A percentile compares a stretch with the other conserved stretches of the same genome.
These are phyloP conservation scores for Acanthiza pusilla DNA, from an alignment of 2,797 vertebrate genomes.

Conservation along the genomic window DNA sequence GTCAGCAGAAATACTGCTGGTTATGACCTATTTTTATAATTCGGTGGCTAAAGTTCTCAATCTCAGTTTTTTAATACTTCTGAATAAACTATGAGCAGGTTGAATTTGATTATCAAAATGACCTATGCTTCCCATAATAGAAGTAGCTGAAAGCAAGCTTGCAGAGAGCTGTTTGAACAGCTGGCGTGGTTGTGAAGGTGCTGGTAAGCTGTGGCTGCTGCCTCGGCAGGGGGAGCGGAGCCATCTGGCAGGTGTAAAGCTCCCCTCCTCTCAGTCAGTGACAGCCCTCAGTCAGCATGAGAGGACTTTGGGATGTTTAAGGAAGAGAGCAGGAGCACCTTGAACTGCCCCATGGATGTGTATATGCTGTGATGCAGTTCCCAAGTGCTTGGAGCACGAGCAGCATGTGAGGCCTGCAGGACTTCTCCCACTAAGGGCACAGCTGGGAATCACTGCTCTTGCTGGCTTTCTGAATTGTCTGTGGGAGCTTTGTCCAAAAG, in stretches of 20 bases:
- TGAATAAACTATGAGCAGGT: background rate
- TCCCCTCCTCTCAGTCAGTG: background rate
- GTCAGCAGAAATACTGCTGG: background rate
- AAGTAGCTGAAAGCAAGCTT: background rate
- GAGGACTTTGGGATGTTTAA: background rate
- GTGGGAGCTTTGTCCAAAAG: background rate
- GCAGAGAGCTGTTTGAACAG: background rate
- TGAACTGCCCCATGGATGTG: background rate
- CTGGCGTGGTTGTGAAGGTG: background rate
- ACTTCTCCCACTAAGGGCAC: background rate
- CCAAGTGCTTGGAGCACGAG: background rate
- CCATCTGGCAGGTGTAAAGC: background rate
- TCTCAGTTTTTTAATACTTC: background rate
- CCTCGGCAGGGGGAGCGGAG: accelerated
- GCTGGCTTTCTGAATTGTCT: background rate
- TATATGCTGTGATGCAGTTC: accelerated
- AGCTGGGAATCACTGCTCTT: background rate
- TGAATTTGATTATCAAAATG: background rate
- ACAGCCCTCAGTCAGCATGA: background rate
- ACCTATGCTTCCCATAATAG: background rate
- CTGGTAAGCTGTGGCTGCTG: background rate
- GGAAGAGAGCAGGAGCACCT: background rate
- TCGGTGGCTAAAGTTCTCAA: background rate
- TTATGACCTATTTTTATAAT: background rate
- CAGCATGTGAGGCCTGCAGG: background rate